Conservation (phyloP, 2,888 invertebrate genomes). For the Hetaerina titia region DNA sequence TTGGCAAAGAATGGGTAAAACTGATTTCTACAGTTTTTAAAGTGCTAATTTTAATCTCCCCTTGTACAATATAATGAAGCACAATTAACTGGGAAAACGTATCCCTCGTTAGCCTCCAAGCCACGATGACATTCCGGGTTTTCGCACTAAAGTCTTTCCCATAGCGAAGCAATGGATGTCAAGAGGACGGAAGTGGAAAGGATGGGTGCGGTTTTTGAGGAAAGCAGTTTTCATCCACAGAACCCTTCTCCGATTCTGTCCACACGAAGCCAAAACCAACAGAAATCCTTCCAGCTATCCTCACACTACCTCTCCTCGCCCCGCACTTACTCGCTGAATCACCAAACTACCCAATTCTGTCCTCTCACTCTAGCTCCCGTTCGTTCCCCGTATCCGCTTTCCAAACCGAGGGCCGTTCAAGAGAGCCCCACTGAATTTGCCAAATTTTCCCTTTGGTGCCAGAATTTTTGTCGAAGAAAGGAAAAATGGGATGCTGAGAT, state of each 20-base stretch:
- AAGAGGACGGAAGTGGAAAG: background rate
- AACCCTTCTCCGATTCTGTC: background rate
- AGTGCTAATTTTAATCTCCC: too few relatives aligned
- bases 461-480: background rate
- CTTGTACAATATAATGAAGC: too few relatives aligned
- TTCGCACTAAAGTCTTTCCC: background rate
- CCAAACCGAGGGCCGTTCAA: background rate
- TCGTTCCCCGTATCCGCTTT: conserved; percentile 26
- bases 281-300: background rate
- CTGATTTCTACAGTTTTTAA: too few relatives aligned
- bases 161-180: background rate
- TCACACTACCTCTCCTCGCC: background rate
- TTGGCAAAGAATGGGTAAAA: too few relatives aligned
- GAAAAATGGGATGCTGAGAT: conserved; percentile 33
- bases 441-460: conserved; percentile 23
- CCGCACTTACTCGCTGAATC: background rate
- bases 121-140: too few relatives aligned
- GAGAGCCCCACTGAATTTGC: conserved; percentile 6
- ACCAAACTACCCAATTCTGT: background rate
- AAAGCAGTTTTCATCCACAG: background rate
- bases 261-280: conserved; percentile 21
- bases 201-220: conserved; percentile 42
- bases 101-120: too few relatives aligned
- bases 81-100: too few relatives aligned
- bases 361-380: background rate